A percentile compares a stretch with the other conserved stretches of the same genome.
Conservation (phyloP, 2,113 vertebrate genomes). For the Leucopternis melanops region DNA sequence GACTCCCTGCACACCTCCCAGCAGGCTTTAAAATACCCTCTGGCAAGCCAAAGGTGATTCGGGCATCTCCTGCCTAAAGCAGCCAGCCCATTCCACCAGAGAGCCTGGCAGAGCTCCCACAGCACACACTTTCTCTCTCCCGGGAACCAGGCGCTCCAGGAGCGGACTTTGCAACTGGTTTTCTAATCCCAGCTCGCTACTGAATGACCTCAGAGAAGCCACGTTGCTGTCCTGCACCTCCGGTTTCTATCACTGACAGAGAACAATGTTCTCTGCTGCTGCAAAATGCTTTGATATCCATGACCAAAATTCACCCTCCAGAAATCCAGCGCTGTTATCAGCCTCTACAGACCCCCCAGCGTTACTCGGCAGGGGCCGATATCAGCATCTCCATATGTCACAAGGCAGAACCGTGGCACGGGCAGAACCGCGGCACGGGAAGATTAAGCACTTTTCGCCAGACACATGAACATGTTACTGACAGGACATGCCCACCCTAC, state of each 20-base stretch:
- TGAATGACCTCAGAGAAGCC: not conserved
- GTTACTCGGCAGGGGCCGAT: fast-evolving
- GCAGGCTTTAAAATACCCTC: not conserved
- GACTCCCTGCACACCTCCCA: not conserved
- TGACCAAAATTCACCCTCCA: not conserved
- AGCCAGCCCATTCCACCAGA: not conserved
- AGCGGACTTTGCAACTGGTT: not conserved
- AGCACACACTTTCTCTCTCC: not conserved
- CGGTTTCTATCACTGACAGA: fast-evolving
- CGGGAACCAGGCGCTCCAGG: fast-evolving
- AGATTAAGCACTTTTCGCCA: not conserved
- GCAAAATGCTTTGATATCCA: not conserved
- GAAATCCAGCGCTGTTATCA: not conserved
- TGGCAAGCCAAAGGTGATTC: not conserved
- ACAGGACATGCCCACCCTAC: not conserved
- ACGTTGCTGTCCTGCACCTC: fast-evolving
- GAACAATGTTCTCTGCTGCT: not conserved
- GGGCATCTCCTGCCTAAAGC: not conserved
- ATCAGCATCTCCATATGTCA: not conserved
- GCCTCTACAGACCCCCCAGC: not conserved
- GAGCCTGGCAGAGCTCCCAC: not conserved
- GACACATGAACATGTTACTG: fast-evolving
- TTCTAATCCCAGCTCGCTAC: not conserved
- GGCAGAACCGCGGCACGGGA: not conserved
- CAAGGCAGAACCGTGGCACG: fast-evolving